Evolutionary conservation across 2,113 vertebrate species (phyloP), one percentile per base, ranked within the genome.

Genomic region (Phalacrocorax pelagicus): DNA sequence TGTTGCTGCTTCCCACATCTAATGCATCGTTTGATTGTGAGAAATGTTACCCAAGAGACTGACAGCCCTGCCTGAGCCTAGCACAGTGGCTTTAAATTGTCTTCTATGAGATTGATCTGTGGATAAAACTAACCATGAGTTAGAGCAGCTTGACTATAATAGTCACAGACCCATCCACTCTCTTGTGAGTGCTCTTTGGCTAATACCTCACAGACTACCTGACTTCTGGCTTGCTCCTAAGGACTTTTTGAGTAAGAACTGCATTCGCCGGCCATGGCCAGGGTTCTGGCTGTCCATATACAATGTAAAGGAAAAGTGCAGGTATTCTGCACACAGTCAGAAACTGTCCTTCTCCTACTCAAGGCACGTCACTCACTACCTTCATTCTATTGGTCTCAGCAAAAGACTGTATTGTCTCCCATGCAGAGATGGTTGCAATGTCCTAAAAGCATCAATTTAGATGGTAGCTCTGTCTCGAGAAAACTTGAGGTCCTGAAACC

Each of bases 371-470:
- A 27, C 73, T 63, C 70, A 1, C 47, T 18, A 8, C 36, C 30
- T 84, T 47, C 38, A 30, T 63, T 62, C 52, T 54, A 2, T 38
- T 75, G 61, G 11, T 32, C 51, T 38, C 38, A 16, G 81, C 55
- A 55, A 55, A 73, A 73, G 46, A 1, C 67, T 70, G 12, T 12
- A 2, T 30, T 26, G 11, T 62, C 34, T 85, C 47, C 57, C 62
- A 20, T 1, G 0, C 46, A 42, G 57, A 65, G 70, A 18, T 11
- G 27, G 38, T 6, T 86, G 51, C 26, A 26, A 3, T 3, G 1
- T 27, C 69, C 61, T 66, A 62, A 82, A 79, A 73, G 51, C n/a
- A 30, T 42, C 65, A 7, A 0, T 78, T 30, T 8, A 51, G 32
- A 22, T 42, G 42, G 17, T 34, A 34, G 22, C 51, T 75, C 66